Percentiles rank a stretch among this genome's conserved stretches.
These are phyloP conservation scores for Oopsacas minuta DNA, from an alignment of 37 sponge, comb jelly and placozoan genomes.

Conservation along the genomic window DNA sequence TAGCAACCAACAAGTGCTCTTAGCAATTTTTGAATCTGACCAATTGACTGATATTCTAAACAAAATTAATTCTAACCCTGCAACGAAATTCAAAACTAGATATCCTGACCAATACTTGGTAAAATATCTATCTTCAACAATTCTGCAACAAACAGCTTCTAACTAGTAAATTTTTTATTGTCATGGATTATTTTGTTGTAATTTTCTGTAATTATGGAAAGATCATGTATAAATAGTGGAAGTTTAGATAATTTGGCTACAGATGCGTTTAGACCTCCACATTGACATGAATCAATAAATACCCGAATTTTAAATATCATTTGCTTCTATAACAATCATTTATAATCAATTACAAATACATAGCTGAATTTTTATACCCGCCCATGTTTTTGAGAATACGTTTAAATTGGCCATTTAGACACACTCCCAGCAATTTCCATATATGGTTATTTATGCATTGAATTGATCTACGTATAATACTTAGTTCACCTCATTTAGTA, in stretches of 20 bases:
- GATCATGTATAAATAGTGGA: slow-evolving; percentile 16
- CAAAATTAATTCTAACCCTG: not conserved
- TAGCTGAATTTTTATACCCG: too few species aligned
- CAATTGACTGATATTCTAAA: not conserved
- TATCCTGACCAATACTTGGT: not conserved
- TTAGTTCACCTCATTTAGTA: too few species aligned
- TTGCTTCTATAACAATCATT: too few species aligned
- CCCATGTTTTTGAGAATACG: too few species aligned
- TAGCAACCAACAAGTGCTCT: not conserved
- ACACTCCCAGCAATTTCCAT: too few species aligned
- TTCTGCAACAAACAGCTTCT: slow-evolving; percentile 17
- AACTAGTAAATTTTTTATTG: slow-evolving; percentile 17
- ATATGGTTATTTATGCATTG: too few species aligned
- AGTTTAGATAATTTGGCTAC: not conserved
- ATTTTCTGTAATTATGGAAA: slow-evolving; percentile 18
- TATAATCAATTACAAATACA: too few species aligned
- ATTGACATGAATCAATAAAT: not conserved
- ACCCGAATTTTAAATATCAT: too few species aligned
- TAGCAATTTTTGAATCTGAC: not conserved
- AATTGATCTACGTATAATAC: too few species aligned
- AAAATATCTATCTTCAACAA: slow-evolving; percentile 16
- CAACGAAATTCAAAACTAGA: not conserved
- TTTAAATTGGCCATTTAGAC: too few species aligned
- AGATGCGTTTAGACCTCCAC: not conserved
- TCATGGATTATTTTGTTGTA: slow-evolving; percentile 16